Evolutionary conservation across 2,888 invertebrate genomes (phyloP), one percentile per base, ranked within the genome.

Genomic region (Archips crataeganus): DNA sequence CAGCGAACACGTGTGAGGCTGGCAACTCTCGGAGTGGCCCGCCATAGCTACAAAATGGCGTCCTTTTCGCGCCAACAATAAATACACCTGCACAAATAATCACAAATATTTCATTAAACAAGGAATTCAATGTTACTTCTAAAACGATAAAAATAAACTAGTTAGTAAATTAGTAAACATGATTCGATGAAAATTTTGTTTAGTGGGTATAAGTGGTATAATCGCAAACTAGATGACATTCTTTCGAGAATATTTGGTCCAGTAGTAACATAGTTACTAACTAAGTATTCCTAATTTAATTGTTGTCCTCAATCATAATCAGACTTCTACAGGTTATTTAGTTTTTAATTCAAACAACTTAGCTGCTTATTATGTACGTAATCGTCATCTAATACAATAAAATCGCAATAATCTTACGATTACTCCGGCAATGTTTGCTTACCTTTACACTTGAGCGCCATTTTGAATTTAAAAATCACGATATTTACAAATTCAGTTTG

Each of bases 1-100:
- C 87, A 0, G 93, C 93, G 74, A 92, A 94, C 0, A 85, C 85
- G n/a, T 88, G 82, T 0, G 87, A 88, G 0, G 94, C 90, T 78
- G 89, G 87, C 80, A 89, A 80, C 78, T 92, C 91, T 63, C 88
- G 84, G 10, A 93, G 75, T 2, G 82, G 77, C 8, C 94, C 93
- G 81, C 93, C 93, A 85, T 89, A 89, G 73, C 81, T 81, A 75
- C 93, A 92, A 85, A 94, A 92, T 83, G 93, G 92, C 75, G 93
- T 92, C 71, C 93, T 82, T 84, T 93, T 93, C 70, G 93, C 93
- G 78, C 90, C 91, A 78, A 93, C 79, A 76, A 94, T 84, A 74
- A 89, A 93, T 72, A 93, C 81, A n/a, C 88, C 94, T 94, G 80
- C n/a, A 15, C 15, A 15, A 57, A 67, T 39, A 36, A 23, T 23